Evolutionary conservation across 2,113 vertebrate genomes (phyloP).

Genomic region (Origma solitaria): DNA sequence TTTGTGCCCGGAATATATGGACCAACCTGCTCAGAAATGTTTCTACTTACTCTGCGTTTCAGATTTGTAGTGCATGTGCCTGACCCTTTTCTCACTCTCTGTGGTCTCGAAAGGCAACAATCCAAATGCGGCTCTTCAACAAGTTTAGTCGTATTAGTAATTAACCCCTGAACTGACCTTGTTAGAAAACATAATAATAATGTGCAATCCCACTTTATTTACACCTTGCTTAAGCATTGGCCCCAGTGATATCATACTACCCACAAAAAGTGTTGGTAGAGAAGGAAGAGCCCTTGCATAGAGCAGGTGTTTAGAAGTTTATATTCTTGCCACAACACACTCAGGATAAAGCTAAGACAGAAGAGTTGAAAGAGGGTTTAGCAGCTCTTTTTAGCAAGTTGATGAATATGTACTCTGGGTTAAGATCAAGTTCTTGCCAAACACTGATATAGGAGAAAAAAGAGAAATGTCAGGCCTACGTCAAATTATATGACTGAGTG

Average conservation of each 20-base stretch:
- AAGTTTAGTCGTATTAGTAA: not conserved
- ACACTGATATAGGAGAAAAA: not conserved
- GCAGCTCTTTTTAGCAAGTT: not conserved
- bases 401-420: not conserved
- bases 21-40: not conserved
- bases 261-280: not conserved
- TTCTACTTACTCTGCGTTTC: not conserved
- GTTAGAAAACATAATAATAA: not conserved
- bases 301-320: rapidly evolving
- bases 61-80: not conserved
- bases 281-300: not conserved
- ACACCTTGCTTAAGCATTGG: not conserved
- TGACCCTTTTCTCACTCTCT: not conserved
- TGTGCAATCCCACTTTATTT: not conserved
- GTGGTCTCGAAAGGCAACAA: not conserved
- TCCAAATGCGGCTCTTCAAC: not conserved
- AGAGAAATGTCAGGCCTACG: not conserved
- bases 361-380: not conserved
- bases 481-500: not conserved
- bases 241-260: not conserved
- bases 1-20: not conserved
- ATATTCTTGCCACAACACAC: not conserved
- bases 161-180: not conserved
- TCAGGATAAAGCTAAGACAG: not conserved
- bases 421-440: not conserved